Evolutionary conservation across 2,113 vertebrate species (phyloP).

Genomic region (Nycticorax nycticorax): DNA sequence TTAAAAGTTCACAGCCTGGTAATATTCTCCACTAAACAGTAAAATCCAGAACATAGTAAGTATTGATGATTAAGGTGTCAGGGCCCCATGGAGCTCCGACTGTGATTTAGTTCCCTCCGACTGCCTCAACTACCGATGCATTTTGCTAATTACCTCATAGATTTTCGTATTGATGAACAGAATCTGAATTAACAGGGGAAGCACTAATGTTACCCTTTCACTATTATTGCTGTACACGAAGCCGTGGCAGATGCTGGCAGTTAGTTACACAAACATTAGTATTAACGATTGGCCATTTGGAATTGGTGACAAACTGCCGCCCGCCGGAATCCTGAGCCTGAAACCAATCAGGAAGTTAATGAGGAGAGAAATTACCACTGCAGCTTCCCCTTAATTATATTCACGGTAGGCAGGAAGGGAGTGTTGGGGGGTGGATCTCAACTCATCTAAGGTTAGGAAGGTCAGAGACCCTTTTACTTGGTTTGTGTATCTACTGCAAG

Average conservation of each 20-base stretch:
- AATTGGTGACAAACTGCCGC: conserved; percentile 97
- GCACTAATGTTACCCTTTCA: conserved; percentile 84
- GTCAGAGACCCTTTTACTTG: conserved; percentile 82
- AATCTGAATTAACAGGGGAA: conserved; percentile 85
- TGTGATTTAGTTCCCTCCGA: conserved; percentile 81
- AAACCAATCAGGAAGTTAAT: conserved; percentile 99
- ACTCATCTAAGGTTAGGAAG: conserved; percentile 80
- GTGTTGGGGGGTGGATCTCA: conserved; percentile 74
- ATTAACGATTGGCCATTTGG: conserved; percentile 96
- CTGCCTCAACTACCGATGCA: conserved; percentile 71
- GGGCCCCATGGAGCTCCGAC: conserved; percentile 37
- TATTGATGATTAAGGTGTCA: conserved; percentile 82
- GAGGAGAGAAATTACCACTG: conserved; percentile 96
- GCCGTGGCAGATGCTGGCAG: conserved; percentile 82
- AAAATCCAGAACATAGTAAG: conserved; percentile 73
- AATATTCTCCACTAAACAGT: conserved; percentile 79
- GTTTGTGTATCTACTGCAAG: conserved; percentile 75
- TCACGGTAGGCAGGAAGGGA: conserved; percentile 77
- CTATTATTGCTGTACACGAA: conserved; percentile 88
- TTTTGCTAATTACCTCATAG: conserved; percentile 91
- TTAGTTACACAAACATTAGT: conserved; percentile 99
- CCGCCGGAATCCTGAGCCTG: conserved; percentile 85
- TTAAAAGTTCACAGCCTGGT: conserved; percentile 53
- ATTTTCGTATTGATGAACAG: conserved; percentile 91
- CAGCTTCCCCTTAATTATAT: conserved; percentile 88